A percentile compares a stretch with the other conserved stretches of the same genome.
Evolutionary conservation across 2,113 vertebrate species (phyloP).

Genomic region (Puntigrus tetrazona): DNA sequence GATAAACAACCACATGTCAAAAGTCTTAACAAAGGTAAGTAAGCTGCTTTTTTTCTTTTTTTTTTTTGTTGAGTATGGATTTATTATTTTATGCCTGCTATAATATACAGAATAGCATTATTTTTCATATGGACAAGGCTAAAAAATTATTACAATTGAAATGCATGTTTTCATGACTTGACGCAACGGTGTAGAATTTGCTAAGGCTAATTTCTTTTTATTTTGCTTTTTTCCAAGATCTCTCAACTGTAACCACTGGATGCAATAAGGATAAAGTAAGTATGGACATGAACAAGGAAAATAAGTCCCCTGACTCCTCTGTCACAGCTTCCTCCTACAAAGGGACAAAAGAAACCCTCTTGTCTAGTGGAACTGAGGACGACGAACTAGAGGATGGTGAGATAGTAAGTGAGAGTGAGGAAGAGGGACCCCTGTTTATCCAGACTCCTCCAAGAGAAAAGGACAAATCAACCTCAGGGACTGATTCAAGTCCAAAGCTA

Average conservation of each 20-base stretch:
- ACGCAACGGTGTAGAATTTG: background rate
- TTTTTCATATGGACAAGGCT: background rate
- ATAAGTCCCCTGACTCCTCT: conserved; percentile 81
- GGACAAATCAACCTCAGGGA: conserved; percentile 51
- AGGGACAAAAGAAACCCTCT: conserved; percentile 45
- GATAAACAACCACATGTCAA: conserved; percentile 78
- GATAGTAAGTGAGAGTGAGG: conserved; percentile 85
- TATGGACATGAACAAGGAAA: conserved; percentile 91
- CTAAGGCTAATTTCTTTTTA: conserved; percentile 6
- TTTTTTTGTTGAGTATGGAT: background rate
- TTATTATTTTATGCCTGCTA: background rate
- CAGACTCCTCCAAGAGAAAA: conserved; percentile 63
- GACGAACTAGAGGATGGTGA: conserved; percentile 91
- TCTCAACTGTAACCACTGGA: conserved; percentile 53
- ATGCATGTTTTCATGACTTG: background rate
- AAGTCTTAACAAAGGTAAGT: conserved; percentile 84
- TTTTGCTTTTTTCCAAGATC: conserved; percentile 60
- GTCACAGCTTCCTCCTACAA: conserved; percentile 61
- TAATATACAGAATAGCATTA: background rate
- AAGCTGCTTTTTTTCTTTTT: no score
- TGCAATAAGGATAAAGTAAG: conserved; percentile 58
- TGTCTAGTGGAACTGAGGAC: conserved; percentile 49
- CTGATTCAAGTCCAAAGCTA: conserved; percentile 59
- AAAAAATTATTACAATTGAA: background rate
- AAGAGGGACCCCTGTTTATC: conserved; percentile 61